Conservation (phyloP, 2,888 invertebrate genomes). For the Cacoxenus indagator region DNA sequence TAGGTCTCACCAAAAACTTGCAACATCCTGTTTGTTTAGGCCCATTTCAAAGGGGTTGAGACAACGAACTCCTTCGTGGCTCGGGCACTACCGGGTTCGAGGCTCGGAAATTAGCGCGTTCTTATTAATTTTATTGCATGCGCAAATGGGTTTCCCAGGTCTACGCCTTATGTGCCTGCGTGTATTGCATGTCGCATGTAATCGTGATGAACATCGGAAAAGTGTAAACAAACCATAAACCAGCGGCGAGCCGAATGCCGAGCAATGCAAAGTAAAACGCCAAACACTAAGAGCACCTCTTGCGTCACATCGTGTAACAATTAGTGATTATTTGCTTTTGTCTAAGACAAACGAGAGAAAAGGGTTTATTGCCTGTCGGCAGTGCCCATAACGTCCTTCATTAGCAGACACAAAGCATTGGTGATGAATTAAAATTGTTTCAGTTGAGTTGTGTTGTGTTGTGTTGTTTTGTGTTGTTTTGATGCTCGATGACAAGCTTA, state of each 20-base stretch:
- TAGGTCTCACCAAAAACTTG: too few relatives aligned
- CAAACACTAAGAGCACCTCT: neutral
- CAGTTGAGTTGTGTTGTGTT: neutral
- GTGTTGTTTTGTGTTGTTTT: neutral
- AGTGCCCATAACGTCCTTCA: too few relatives aligned
- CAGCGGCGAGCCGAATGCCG: slow-evolving; percentile 24
- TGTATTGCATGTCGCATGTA: neutral
- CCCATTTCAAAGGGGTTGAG: slow-evolving; percentile 26
- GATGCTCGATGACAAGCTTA: neutral
- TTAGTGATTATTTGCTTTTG: slow-evolving; percentile 2
- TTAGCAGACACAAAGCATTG: too few relatives aligned
- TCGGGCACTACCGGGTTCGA: slow-evolving; percentile 29
- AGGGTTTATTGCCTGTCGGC: too few relatives aligned
- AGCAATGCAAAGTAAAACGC: slow-evolving; percentile 1
- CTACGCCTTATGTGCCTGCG: slow-evolving; percentile 15
- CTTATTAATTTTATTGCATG: slow-evolving; percentile 70
- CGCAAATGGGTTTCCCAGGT: slow-evolving; percentile 15
- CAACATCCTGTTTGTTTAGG: slow-evolving; percentile 44
- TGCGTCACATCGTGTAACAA: neutral
- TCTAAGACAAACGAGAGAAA: too few relatives aligned
- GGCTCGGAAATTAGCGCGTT: slow-evolving; percentile 68
- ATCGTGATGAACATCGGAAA: slow-evolving; percentile 35
- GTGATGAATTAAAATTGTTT: neutral
- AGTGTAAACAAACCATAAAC: slow-evolving; percentile 59
- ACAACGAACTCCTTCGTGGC: slow-evolving; percentile 12